Evolutionary conservation across 1,140 invertebrate genomes (phyloP).

Genomic region (Eulimnadia texana): DNA sequence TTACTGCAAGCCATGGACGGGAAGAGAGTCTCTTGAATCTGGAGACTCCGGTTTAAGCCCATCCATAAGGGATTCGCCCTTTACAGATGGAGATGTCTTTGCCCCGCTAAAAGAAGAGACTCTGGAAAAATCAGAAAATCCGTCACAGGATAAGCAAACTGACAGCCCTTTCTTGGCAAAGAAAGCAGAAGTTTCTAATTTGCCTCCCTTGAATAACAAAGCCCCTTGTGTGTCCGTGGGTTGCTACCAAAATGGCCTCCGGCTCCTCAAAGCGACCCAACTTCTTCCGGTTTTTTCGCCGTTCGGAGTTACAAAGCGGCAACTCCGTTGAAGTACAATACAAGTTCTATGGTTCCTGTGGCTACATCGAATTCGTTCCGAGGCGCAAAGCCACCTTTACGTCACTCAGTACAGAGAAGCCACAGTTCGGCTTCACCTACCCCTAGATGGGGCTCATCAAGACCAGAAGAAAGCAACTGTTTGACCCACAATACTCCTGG

Average conservation of each 20-base stretch:
- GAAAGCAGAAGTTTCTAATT: background rate
- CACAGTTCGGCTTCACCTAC: background rate
- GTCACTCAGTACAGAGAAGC: background rate
- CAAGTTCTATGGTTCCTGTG: background rate
- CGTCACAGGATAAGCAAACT: background rate
- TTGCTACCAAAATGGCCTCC: conserved; percentile 15
- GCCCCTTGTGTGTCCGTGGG: background rate
- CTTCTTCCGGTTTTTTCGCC: too few relatives aligned
- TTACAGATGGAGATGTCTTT: background rate
- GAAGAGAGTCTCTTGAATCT: background rate
- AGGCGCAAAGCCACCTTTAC: background rate
- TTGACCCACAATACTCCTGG: background rate
- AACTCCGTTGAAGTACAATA: background rate
- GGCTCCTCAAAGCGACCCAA: background rate
- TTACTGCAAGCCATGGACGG: conserved; percentile 15
- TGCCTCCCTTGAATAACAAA: too few relatives aligned
- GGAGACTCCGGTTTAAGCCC: background rate
- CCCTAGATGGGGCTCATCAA: background rate
- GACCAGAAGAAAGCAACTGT: background rate
- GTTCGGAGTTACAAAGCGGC: too few relatives aligned
- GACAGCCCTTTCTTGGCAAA: background rate
- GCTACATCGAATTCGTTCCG: background rate
- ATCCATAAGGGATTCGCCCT: background rate
- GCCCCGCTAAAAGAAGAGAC: background rate
- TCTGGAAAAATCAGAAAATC: background rate